Conservation (phyloP, 2,888 invertebrate genomes). For the Cosmopolites sordidus region DNA sequence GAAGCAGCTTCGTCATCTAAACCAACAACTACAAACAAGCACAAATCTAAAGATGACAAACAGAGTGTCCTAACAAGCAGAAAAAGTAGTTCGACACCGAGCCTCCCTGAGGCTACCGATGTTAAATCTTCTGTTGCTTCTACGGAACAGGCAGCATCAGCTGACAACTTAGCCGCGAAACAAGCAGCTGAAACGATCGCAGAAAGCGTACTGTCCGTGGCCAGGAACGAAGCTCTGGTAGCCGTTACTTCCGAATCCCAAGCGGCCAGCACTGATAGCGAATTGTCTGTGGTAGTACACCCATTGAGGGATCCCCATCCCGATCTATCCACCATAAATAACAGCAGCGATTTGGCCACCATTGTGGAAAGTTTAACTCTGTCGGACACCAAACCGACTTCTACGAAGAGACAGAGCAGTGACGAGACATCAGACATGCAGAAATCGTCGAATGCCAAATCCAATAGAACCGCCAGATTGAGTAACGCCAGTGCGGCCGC, state of each 20-base stretch:
- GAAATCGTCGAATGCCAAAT: conserved; percentile 31
- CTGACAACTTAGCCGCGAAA: conserved; percentile 84
- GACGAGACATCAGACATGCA: conserved; percentile 15
- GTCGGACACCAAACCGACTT: conserved; percentile 48
- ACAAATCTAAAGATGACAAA: conserved; percentile 42
- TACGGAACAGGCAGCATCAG: conserved; percentile 92
- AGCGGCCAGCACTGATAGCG: conserved; percentile 53
- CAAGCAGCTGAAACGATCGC: conserved; percentile 87
- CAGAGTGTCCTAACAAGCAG: conserved; percentile 67
- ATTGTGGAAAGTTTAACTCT: conserved; percentile 79
- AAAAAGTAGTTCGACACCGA: conserved; percentile 94
- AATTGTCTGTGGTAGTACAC: conserved; percentile 57
- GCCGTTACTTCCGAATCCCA: conserved; percentile 51
- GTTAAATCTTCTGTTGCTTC: conserved; percentile 78
- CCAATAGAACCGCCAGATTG: conserved; percentile 40
- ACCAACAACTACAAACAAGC: conserved; percentile 38
- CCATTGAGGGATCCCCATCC: conserved; percentile 59
- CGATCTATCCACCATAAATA: conserved; percentile 68
- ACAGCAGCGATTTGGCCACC: conserved; percentile 75
- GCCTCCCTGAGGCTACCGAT: conserved; percentile 86
- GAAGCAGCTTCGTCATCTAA: conserved; percentile 45
- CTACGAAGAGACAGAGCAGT: conserved; percentile 22
- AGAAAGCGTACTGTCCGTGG: conserved; percentile 72
- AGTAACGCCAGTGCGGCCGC: conserved; percentile 42
- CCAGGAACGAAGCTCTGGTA: conserved; percentile 65